A percentile compares a stretch with the other conserved stretches of the same genome.
Conservation (phyloP, 2,797 vertebrate genomes). For the Lemur catta region DNA sequence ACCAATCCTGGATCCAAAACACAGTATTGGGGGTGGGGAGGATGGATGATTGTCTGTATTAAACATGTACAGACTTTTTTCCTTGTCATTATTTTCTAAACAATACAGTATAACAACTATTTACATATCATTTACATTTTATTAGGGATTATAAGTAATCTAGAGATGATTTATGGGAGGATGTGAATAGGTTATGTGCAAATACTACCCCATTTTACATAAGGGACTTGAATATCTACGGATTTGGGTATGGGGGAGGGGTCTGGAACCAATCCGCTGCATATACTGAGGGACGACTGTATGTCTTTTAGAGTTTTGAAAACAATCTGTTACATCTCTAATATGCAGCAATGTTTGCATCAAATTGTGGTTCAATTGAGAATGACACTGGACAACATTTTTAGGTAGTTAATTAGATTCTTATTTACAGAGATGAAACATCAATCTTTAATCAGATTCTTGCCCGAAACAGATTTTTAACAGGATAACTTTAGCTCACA, state of each 20-base stretch:
- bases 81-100: not conserved
- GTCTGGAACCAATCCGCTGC: not conserved
- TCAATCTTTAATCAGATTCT: slow-evolving; percentile 29
- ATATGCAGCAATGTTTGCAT: slow-evolving; percentile 32
- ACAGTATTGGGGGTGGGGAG: not conserved
- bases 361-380: not conserved
- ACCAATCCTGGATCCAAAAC: not conserved
- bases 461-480: slow-evolving; percentile 43
- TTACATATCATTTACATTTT: not conserved
- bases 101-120: not conserved
- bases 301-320: slow-evolving; percentile 52
- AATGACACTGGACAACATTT: not conserved
- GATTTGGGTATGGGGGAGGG: not conserved
- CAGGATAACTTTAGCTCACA: not conserved
- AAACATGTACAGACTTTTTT: not conserved
- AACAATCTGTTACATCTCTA: slow-evolving; percentile 20
- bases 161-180: not conserved
- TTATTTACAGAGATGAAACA: slow-evolving; percentile 54
- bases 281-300: not conserved
- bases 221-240: not conserved
- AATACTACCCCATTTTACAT: not conserved
- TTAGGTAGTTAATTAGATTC: slow-evolving; percentile 47
- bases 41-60: not conserved
- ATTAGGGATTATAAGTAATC: not conserved
- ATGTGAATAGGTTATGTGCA: not conserved